These are phyloP conservation scores for Pangasianodon hypophthalmus DNA, from an alignment of 2,113 vertebrate genomes.

Conservation along the genomic window DNA sequence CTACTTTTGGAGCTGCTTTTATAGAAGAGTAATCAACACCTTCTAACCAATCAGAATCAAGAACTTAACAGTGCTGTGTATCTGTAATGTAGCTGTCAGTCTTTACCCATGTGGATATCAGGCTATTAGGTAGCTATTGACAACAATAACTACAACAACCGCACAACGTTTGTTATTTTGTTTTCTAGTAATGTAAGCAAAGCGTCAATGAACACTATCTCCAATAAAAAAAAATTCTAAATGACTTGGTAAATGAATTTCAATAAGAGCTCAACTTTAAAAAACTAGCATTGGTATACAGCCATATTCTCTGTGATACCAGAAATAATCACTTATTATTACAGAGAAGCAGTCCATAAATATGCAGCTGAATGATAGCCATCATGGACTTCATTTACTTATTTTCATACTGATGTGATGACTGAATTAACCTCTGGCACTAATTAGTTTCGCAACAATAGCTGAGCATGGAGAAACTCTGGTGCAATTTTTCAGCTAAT, in stretches of 20 bases:
- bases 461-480: slow-evolving; percentile 66
- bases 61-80: neutral
- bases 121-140: neutral
- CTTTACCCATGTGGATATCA: neutral
- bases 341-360: neutral
- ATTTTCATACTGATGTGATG: slow-evolving; percentile 71
- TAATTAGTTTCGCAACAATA: slow-evolving; percentile 77
- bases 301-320: neutral
- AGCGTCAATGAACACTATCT: neutral
- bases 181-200: neutral
- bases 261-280: neutral
- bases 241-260: neutral
- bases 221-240: neutral
- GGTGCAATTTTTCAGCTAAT: slow-evolving; percentile 72
- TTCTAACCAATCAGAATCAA: neutral
- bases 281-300: neutral
- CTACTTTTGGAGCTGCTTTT: neutral
- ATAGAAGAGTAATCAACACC: neutral
- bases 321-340: neutral
- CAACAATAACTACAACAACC: neutral
- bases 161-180: neutral
- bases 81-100: neutral
- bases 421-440: slow-evolving; percentile 73
- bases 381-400: slow-evolving; percentile 44
- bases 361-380: slow-evolving; percentile 44